phyloP scores from a whole-genome alignment of 2,113 vertebrate species.

The Ageneiosus marmoratus region DNA sequence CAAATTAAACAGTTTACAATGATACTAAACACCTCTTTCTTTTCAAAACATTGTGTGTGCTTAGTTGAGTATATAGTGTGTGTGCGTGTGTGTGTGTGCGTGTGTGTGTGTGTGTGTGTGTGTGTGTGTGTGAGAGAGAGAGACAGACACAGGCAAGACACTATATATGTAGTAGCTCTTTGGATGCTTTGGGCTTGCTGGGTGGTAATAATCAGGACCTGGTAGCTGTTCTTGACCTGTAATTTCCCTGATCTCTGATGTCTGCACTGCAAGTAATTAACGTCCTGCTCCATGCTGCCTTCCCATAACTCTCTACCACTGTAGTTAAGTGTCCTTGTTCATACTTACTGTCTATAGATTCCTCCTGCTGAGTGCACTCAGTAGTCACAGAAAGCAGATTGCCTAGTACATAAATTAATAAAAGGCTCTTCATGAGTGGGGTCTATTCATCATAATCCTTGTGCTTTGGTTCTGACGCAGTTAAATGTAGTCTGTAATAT shows the following conservation, averaged over 20 bases:
- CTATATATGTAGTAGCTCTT: slow-evolving; percentile 30
- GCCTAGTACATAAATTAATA: slow-evolving; percentile 15
- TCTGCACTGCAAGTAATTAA: slow-evolving; percentile 49
- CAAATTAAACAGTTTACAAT: slow-evolving; percentile 54
- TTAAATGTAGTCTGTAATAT: not conserved
- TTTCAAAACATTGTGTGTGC: not conserved
- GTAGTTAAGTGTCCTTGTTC: slow-evolving; percentile 33
- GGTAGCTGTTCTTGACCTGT: slow-evolving; percentile 49
- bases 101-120: slow-evolving; percentile 11
- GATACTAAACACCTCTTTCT: not conserved
- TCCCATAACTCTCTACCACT: slow-evolving; percentile 39
- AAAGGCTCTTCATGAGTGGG: slow-evolving; percentile 2
- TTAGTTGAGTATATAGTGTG: not conserved
- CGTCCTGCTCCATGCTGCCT: slow-evolving; percentile 34
- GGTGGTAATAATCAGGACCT: slow-evolving; percentile 45
- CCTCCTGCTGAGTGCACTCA: not conserved
- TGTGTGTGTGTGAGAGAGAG: slow-evolving; percentile 9
- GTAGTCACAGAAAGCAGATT: not conserved
- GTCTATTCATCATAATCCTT: not conserved
- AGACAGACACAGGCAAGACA: not conserved
- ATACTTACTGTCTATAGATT: slow-evolving; percentile 25
- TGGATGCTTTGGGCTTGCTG: slow-evolving; percentile 29
- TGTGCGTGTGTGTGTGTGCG: slow-evolving; percentile 5
- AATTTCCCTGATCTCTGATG: slow-evolving; percentile 50
- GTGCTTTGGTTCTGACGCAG: not conserved